These are phyloP conservation scores for Tigriopus californicus DNA, from an alignment of 2,888 invertebrate species.

Conservation along the genomic window DNA sequence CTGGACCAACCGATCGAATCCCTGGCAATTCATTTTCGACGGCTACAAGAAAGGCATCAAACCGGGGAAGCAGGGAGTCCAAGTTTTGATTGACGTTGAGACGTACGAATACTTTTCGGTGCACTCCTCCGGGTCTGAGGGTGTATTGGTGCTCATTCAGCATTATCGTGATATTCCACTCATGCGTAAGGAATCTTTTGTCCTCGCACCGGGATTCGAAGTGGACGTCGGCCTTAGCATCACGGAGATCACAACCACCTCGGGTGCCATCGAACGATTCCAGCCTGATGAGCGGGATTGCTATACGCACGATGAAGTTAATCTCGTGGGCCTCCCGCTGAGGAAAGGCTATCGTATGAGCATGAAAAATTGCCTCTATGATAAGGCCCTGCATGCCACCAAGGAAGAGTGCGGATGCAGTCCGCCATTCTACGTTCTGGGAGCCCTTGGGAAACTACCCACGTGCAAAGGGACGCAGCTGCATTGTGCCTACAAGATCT, in stretches of 20 bases:
- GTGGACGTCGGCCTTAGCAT: conserved; percentile 11
- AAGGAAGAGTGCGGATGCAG: conserved; percentile 1
- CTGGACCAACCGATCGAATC: conserved; percentile 1
- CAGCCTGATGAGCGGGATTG: conserved; percentile 8
- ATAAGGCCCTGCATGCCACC: conserved; percentile 11
- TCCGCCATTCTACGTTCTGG: conserved; percentile 10
- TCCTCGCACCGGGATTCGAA: conserved; percentile 4
- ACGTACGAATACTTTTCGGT: conserved; percentile 11
- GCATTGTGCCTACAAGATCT: conserved; percentile 4
- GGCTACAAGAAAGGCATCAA: conserved; percentile 13
- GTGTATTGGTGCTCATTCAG: conserved; percentile 10
- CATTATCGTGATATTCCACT: conserved; percentile 12
- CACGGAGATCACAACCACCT: neutral
- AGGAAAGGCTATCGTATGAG: conserved; percentile 12
- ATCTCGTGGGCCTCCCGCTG: neutral
- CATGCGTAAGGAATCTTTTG: conserved; percentile 12
- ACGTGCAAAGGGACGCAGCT: conserved; percentile 5
- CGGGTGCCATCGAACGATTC: neutral
- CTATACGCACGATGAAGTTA: conserved; percentile 9
- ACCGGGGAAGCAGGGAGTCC: conserved; percentile 8
- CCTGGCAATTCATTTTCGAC: conserved; percentile 12
- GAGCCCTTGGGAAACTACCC: neutral
- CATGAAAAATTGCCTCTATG: conserved; percentile 13
- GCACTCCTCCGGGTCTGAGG: conserved; percentile 7
- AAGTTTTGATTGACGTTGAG: conserved; percentile 12